Percentiles rank a stretch among this genome's conserved stretches.
Evolutionary conservation across 2,888 invertebrate genomes (phyloP).

Genomic region (Orchestes rusci): DNA sequence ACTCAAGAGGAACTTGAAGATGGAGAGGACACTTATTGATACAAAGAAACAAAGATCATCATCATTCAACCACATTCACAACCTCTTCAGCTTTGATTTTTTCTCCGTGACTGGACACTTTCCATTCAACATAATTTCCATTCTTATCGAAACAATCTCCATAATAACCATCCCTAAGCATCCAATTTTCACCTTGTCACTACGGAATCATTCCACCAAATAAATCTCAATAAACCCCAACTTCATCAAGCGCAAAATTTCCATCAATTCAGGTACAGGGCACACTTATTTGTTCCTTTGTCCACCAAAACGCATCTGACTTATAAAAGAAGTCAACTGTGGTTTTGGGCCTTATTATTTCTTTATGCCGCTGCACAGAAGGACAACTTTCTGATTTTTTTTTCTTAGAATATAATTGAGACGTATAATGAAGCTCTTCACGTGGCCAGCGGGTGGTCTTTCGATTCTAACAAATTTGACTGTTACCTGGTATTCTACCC

Average conservation of each 20-base stretch:
- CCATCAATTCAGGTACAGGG: constrained; percentile 25
- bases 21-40: too few relatives aligned
- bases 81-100: too few relatives aligned
- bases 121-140: too few relatives aligned
- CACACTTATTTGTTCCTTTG: constrained; percentile 33
- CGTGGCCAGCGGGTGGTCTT: constrained; percentile 27
- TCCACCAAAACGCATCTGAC: constrained; percentile 2
- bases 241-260: constrained; percentile 11
- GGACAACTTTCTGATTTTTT: constrained; percentile 37
- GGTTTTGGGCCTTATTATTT: constrained; percentile 29
- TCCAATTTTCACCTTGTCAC: too few relatives aligned
- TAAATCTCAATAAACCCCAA: constrained; percentile 11
- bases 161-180: too few relatives aligned
- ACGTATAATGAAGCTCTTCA: constrained; percentile 29
- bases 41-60: too few relatives aligned
- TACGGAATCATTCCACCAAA: too few relatives aligned
- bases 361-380: constrained; percentile 23
- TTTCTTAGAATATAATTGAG: constrained; percentile 17
- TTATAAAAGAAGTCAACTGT: constrained; percentile 22
- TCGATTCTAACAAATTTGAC: constrained; percentile 38
- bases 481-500: constrained; percentile 35
- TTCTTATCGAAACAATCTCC: too few relatives aligned
- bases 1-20: too few relatives aligned
- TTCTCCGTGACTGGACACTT: too few relatives aligned
- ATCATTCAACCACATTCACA: too few relatives aligned